phyloP scores from a whole-genome alignment of 1,140 invertebrate species.

The Reticulitermes speratus region DNA sequence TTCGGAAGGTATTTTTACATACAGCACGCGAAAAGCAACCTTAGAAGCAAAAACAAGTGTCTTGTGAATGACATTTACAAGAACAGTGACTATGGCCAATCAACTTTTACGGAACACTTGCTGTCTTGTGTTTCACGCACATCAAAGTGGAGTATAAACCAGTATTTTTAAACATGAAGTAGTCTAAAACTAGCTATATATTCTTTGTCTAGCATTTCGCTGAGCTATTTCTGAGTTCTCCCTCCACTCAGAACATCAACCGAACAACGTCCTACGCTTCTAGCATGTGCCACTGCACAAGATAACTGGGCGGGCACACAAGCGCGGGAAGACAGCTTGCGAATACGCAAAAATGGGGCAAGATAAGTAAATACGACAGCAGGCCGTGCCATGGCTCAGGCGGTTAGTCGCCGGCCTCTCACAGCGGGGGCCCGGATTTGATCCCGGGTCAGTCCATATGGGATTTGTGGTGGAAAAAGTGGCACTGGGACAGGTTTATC shows the following conservation, averaged over 20 bases:
- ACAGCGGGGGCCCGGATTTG: too few species aligned
- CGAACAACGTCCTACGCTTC: not conserved
- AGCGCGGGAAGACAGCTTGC: too few species aligned
- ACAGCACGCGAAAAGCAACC: not conserved
- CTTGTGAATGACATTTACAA: not conserved
- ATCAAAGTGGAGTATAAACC: not conserved
- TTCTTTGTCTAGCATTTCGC: slow-evolving; percentile 11
- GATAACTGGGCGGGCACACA: not conserved
- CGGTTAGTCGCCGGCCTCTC: too few species aligned
- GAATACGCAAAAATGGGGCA: not conserved
- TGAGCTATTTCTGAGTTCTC: not conserved
- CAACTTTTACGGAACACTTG: not conserved
- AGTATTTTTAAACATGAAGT: slow-evolving; percentile 13
- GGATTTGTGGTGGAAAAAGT: too few species aligned
- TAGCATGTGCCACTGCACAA: not conserved
- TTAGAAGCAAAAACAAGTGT: not conserved
- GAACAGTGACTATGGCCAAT: not conserved
- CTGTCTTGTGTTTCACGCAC: not conserved
- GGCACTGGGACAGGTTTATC: too few species aligned
- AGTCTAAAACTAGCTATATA: not conserved
- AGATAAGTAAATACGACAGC: not conserved
- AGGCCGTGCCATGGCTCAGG: too few species aligned
- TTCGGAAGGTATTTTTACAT: not conserved
- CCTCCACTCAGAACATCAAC: not conserved
- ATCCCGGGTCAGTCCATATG: too few species aligned